Percentiles rank a stretch among this genome's conserved stretches.
These are phyloP conservation scores for Anolis sagrei DNA, from an alignment of 2,113 vertebrate species.

Conservation along the genomic window DNA sequence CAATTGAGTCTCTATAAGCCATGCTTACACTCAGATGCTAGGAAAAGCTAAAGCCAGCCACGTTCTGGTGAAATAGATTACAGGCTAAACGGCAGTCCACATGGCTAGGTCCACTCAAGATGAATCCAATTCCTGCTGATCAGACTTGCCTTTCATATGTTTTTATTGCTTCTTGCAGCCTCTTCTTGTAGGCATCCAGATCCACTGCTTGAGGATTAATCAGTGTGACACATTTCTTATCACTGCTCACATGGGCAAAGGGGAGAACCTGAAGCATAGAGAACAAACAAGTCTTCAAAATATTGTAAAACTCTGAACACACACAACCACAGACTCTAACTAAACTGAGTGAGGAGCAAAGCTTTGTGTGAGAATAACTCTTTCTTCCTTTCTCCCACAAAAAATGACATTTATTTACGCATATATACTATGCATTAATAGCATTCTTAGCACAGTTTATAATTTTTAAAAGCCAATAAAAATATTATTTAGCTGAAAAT, in stretches of 20 bases:
- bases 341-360: conserved; percentile 29
- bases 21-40: neutral
- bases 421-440: neutral
- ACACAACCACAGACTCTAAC: neutral
- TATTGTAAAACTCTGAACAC: neutral
- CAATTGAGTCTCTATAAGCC: neutral
- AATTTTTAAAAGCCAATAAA: neutral
- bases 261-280: conserved; percentile 71
- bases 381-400: neutral
- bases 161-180: conserved; percentile 76
- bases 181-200: conserved; percentile 78
- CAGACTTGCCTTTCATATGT: conserved; percentile 80
- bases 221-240: conserved; percentile 70
- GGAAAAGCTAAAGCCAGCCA: neutral
- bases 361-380: neutral
- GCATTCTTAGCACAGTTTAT: neutral
- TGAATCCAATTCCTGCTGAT: neutral
- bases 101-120: neutral
- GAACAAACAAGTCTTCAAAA: conserved; percentile 18
- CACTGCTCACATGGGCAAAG: conserved; percentile 64
- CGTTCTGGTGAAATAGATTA: too few species aligned
- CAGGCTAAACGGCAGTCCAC: neutral
- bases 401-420: neutral
- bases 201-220: conserved; percentile 82
- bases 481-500: neutral